Percentiles rank a stretch among this genome's conserved stretches.
phyloP scores from a whole-genome alignment of 2,797 vertebrate species.

The Dicrostonyx torquatus region DNA sequence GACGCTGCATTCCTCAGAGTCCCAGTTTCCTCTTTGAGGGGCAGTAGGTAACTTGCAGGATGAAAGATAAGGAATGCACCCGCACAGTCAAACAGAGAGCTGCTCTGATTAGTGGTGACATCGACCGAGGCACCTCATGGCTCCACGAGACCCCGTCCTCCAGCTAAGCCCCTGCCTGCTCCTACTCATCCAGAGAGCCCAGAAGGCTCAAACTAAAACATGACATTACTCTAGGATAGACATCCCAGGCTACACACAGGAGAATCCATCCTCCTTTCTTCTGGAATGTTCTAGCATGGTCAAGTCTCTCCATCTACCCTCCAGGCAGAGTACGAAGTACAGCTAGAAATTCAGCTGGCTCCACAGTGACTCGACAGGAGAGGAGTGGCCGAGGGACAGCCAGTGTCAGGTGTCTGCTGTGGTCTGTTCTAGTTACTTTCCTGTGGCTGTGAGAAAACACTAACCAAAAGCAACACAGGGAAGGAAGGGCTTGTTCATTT shows the following conservation, averaged over 20 bases:
- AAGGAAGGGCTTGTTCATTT: background rate
- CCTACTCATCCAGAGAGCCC: background rate
- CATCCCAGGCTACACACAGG: background rate
- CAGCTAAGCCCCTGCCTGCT: background rate
- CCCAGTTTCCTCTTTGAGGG: background rate
- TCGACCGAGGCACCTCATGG: accelerated
- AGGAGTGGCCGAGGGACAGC: accelerated
- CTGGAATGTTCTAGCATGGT: background rate
- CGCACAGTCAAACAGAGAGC: background rate
- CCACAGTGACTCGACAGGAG: background rate
- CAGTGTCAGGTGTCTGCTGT: background rate
- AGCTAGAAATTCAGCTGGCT: background rate
- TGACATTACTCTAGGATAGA: accelerated
- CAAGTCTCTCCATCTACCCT: background rate
- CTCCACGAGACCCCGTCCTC: background rate
- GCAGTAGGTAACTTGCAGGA: background rate
- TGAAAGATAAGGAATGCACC: background rate
- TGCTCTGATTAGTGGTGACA: background rate
- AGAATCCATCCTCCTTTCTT: background rate
- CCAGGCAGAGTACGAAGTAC: too few species aligned
- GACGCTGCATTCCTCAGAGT: background rate
- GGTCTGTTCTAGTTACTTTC: background rate
- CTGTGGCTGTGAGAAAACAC: background rate
- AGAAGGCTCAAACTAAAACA: background rate
- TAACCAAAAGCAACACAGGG: background rate